A percentile compares a stretch with the other conserved stretches of the same genome.
Evolutionary conservation across 1,140 invertebrate species (phyloP).

Genomic region (Cyrtorhinus lividipennis): DNA sequence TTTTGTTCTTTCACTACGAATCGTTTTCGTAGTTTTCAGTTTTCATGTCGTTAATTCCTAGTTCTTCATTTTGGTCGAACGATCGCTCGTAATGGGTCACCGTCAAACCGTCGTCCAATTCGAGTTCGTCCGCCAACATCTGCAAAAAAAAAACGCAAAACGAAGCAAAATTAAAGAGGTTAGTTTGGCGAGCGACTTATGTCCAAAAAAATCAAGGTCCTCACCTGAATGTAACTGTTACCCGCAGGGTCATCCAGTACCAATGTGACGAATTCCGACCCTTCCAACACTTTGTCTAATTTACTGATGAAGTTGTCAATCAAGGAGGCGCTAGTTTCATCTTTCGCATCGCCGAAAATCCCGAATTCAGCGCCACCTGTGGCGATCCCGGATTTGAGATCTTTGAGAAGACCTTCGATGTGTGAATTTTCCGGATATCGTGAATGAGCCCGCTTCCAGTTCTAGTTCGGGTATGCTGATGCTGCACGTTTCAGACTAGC

Average conservation of each 20-base stretch:
- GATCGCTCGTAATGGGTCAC: conserved; percentile 69
- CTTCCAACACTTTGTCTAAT: conserved; percentile 53
- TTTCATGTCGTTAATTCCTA: conserved; percentile 96
- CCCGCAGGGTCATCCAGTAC: conserved; percentile 92
- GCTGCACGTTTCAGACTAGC: conserved; percentile 79
- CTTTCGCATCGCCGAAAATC: conserved; percentile 36
- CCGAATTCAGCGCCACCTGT: conserved; percentile 38
- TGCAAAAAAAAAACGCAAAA: conserved; percentile 30
- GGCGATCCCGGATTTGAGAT: conserved; percentile 51
- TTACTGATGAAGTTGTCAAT: conserved; percentile 46
- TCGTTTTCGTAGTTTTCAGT: conserved; percentile 55
- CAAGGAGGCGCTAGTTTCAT: conserved; percentile 26
- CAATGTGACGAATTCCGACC: conserved; percentile 51
- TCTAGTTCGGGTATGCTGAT: conserved; percentile 83
- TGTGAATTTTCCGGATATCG: conserved; percentile 86
- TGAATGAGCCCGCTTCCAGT: conserved; percentile 64
- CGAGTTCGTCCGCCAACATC: conserved; percentile 53
- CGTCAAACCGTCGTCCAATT: conserved; percentile 52
- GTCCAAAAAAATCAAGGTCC: too few species aligned
- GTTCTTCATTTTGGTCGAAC: conserved; percentile 86
- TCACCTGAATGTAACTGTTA: conserved; percentile 90
- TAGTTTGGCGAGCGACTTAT: too few species aligned
- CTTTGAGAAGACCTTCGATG: conserved; percentile 66
- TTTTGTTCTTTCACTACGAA: neutral
- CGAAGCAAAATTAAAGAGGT: conserved; percentile 8